Evolutionary conservation across 2,797 vertebrate genomes (phyloP), one percentile per base, ranked within the genome.

Genomic region (Apodemus agrarius): DNA sequence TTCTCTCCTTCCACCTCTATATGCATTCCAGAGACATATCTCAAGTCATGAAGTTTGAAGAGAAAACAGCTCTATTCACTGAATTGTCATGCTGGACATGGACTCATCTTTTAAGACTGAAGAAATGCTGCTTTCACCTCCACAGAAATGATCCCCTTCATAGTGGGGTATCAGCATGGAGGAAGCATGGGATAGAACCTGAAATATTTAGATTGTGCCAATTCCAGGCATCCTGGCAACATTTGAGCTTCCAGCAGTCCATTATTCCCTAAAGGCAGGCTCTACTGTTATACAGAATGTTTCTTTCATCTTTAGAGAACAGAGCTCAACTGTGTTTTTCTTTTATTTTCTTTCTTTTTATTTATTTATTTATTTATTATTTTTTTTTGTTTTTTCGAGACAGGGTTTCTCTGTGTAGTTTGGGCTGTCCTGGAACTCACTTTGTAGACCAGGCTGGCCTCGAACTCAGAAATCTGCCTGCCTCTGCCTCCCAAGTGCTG

Each of bases 141-240:
- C 17, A 52, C 22, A 34, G 14, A 91, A 91, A 92, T 34, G 49
- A 86, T 92, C 31, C 1, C 61, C 37, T 94, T 90, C 21, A 10
- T 22, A 79, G 78, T 37, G 49, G 26, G 7, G 34, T 40, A 87
- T 7, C 74, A 22, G 54, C 59, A 4, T 43, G 16, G 16, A 83
- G 81, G 87, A 90, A 90, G 24, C 26, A 90, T 17, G 37, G 26
- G 16, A 83, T 7, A 72, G 54, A 74, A 34, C 24, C 5, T 93
- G 80, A 94, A 96, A 90, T 82, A 90, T 31, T 80, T 75, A 34
- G 40, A 90, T 79, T 87, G 74, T 88, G 37, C 40, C 54, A 93
- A 93, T 24, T 29, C 26, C 9, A 59, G n/a, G 79, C 16, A 74
- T 34, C 2, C 34, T 75, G 40, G 40, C 29, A 80, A 31, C n/a